phyloP scores from a whole-genome alignment of 30 jellyfish, hydroid and myxozoan species.

The Calvadosia cruxmelitensis region DNA sequence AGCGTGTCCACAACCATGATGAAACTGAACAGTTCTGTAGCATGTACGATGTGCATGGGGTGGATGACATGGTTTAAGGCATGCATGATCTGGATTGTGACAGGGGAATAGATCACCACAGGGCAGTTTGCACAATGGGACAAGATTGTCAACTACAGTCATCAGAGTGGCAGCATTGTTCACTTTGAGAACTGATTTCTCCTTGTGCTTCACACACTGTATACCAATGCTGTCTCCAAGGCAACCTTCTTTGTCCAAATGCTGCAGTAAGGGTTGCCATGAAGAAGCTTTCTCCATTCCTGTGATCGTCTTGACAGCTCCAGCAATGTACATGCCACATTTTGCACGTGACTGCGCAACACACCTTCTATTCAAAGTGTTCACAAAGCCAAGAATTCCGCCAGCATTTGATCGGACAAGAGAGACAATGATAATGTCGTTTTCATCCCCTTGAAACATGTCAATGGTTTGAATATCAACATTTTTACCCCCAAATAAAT shows the following conservation, averaged over 20 bases:
- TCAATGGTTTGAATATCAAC: slow-evolving; percentile 48
- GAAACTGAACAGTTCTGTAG: background rate
- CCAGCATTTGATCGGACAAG: slow-evolving; percentile 39
- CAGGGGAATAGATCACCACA: background rate
- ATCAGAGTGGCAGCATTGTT: slow-evolving; percentile 11
- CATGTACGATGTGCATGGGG: slow-evolving; percentile 6
- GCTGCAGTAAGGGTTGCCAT: slow-evolving; percentile 23
- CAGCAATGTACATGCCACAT: slow-evolving; percentile 50
- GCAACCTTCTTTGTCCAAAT: background rate
- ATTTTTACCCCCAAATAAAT: background rate
- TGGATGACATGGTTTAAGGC: slow-evolving; percentile 13
- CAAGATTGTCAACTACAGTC: background rate
- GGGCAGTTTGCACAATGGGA: background rate
- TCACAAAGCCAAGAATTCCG: slow-evolving; percentile 30
- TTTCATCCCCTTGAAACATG: slow-evolving; percentile 69
- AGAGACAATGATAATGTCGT: slow-evolving; percentile 49
- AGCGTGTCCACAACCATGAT: slow-evolving; percentile 27
- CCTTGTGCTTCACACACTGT: slow-evolving; percentile 25
- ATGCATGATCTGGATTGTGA: slow-evolving; percentile 1
- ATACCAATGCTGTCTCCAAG: slow-evolving; percentile 11
- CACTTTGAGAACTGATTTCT: background rate
- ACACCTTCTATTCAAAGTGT: slow-evolving; percentile 38
- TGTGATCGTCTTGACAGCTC: slow-evolving; percentile 17
- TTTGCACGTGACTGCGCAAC: slow-evolving; percentile 66
- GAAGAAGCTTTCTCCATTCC: background rate